phyloP scores from a whole-genome alignment of 1,140 invertebrate genomes.

The Trichogramma pretiosum region DNA sequence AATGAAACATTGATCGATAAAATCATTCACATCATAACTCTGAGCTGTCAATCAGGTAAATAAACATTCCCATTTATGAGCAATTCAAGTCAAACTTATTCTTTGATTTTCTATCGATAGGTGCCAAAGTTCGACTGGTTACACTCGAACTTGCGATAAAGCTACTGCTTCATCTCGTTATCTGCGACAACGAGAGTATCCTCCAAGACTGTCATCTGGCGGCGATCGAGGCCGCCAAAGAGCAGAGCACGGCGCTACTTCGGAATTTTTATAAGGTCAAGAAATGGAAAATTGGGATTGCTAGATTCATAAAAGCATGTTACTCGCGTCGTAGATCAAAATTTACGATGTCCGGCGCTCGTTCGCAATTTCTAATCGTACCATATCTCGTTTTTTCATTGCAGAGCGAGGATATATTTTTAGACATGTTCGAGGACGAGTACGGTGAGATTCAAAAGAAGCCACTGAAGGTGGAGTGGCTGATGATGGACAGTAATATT shows the following conservation, averaged over 20 bases:
- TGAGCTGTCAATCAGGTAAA: conserved; percentile 73
- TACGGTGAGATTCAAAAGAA: conserved; percentile 82
- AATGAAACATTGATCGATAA: conserved; percentile 70
- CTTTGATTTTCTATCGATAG: conserved; percentile 36
- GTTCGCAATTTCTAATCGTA: conserved; percentile 3
- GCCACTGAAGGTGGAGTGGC: conserved; percentile 82
- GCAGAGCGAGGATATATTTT: conserved; percentile 92
- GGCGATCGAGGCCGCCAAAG: conserved; percentile 68
- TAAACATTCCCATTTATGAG: conserved; percentile 9
- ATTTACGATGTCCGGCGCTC: conserved; percentile 1
- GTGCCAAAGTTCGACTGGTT: conserved; percentile 76
- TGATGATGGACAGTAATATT: conserved; percentile 94
- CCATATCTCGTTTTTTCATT: conserved; percentile 16
- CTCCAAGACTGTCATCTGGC: conserved; percentile 44
- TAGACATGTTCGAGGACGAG: conserved; percentile 99
- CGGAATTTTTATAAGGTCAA: conserved; percentile 85
- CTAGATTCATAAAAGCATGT: conserved; percentile 16
- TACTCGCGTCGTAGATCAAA: not conserved
- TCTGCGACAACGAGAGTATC: conserved; percentile 44
- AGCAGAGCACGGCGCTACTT: conserved; percentile 77
- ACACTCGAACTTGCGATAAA: conserved; percentile 83
- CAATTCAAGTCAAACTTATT: conserved; percentile 2
- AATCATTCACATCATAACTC: conserved; percentile 68
- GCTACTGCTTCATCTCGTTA: conserved; percentile 57
- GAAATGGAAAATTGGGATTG: conserved; percentile 11